Base-by-base conservation (phyloP, 2,888 invertebrate species). In the Cybosia mesomella region DNA sequence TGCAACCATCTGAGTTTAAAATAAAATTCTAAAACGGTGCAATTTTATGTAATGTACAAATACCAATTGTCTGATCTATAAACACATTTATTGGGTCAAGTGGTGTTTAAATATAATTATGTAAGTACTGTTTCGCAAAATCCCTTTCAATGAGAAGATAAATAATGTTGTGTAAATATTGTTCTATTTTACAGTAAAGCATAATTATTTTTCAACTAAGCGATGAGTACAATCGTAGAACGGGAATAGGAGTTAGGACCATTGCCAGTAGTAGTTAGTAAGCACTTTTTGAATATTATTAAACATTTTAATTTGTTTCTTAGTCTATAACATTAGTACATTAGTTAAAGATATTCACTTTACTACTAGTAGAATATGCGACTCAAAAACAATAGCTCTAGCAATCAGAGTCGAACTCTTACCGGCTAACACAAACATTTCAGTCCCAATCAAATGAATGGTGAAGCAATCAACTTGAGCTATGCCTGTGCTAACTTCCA, bases 1-100 rank as follows among this genome's bases (percentile, higher is more conserved):
- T 55, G 54, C 53, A 67, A 72, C 66, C 57, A 75, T 64, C 63
- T 72, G 59, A 8, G 34, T 15, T 65, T 67, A 54, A 61, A 67
- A 61, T 60, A 58, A 43, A 24, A 22, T 67, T 66, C 39, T 49
- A 49, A 39, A 53, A 64, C 64, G 53, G 58, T 59, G 36, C 55
- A 36, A 24, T 58, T 58, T 62, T 24, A 67, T 55, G 58, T 70
- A 61, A 43, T 49, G 34, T 58, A 62, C 58, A 10, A 53, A 39
- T n/a, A 58, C 58, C 49, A 63, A 58, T 58, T 67, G 58, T 58
- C 58, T 63, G 63, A 58, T 67, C 63, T 67, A 58, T 62, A 67
- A 67, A 63, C n/a, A 54, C 13, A n/a, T 53, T 57, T 57, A 58
- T 21, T 58, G 24, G 57, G 39, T 62, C 64, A 65, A 53, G 57